phyloP scores from a whole-genome alignment of 2,113 vertebrate species.

The Oreochromis aureus region DNA sequence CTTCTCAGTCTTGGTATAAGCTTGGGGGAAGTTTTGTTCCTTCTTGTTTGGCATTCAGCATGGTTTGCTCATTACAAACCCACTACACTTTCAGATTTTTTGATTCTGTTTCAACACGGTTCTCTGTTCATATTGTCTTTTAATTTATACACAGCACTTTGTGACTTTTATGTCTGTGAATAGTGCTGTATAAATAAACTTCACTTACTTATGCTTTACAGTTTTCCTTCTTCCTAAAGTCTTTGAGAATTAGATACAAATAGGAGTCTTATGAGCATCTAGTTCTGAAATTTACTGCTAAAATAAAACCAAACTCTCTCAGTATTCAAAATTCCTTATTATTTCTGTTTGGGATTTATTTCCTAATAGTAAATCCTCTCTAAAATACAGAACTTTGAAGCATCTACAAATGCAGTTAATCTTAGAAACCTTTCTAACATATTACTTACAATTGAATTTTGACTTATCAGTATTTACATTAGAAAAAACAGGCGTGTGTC shows the following conservation, averaged over 20 bases:
- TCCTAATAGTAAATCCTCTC: accelerated
- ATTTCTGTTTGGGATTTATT: not conserved
- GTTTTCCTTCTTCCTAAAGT: not conserved
- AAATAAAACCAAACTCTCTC: accelerated
- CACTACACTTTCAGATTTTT: not conserved
- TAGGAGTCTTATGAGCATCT: not conserved
- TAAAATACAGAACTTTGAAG: not conserved
- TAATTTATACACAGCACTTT: not conserved
- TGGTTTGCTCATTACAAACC: not conserved
- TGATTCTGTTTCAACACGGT: not conserved
- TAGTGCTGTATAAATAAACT: accelerated
- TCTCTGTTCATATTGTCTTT: not conserved
- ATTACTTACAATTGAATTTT: not conserved
- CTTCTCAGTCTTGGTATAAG: not conserved
- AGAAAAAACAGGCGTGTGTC: not conserved
- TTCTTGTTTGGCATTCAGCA: not conserved
- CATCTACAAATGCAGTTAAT: not conserved
- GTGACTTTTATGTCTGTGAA: not conserved
- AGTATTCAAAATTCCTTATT: not conserved
- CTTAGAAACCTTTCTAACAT: not conserved
- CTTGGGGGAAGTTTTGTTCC: accelerated
- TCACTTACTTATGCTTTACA: not conserved
- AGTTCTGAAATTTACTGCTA: not conserved
- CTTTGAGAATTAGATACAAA: not conserved
- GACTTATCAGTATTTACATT: not conserved